Conservation (phyloP, 2,113 vertebrate species). For the Chascanopsetta lugubris region DNA sequence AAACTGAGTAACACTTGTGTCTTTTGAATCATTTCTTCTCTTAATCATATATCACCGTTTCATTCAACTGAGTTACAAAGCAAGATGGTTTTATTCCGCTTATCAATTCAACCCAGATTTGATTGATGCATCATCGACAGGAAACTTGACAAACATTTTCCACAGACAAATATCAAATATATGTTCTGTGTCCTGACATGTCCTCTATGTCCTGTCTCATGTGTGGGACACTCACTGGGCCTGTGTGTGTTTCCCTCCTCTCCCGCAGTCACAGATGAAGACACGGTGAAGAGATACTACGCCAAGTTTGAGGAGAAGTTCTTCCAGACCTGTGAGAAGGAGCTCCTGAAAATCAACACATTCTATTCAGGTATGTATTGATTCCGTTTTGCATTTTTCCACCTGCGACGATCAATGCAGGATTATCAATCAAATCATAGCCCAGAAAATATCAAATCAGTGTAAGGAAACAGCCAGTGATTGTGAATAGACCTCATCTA, state of each 20-base stretch:
- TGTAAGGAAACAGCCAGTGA: not conserved
- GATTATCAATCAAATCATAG: conserved; percentile 7
- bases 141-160: no score
- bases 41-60: no score
- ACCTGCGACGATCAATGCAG: not conserved
- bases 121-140: no score
- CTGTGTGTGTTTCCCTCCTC: conserved; percentile 1
- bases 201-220: no score
- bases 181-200: no score
- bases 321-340: conserved; percentile 98
- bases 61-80: no score
- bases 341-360: conserved; percentile 99
- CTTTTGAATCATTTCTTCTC: no score
- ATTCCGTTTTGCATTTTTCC: not conserved
- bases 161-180: no score
- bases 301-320: conserved; percentile 99
- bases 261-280: conserved; percentile 91
- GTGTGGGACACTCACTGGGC: not conserved
- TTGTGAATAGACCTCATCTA: not conserved
- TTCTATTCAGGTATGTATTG: conserved; percentile 94
- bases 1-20: no score
- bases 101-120: no score
- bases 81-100: no score
- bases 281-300: conserved; percentile 97
- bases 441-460: not conserved